A percentile compares a stretch with the other conserved stretches of the same genome.
phyloP scores from a whole-genome alignment of 2,113 vertebrate species.

The Perca schrenkii region DNA sequence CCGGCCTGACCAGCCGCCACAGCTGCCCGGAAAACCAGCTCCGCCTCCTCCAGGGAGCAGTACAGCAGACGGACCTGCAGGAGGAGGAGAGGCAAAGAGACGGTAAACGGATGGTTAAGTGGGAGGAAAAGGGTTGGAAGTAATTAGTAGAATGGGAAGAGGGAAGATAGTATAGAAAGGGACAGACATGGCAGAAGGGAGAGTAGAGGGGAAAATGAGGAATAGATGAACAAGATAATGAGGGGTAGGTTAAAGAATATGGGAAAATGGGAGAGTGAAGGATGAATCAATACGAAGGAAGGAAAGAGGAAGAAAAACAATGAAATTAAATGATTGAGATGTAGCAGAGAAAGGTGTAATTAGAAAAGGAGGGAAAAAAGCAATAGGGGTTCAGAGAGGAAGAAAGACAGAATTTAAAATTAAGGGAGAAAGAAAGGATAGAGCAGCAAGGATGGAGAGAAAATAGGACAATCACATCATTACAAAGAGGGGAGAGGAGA shows the following conservation, averaged over 20 bases:
- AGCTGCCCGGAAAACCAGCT: constrained; percentile 90
- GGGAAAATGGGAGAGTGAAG: too few species aligned
- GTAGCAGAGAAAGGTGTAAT: neutral
- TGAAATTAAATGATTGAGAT: neutral
- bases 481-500: too few species aligned
- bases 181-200: neutral
- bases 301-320: neutral
- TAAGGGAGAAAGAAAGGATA: neutral
- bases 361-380: neutral
- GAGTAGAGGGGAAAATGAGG: too few species aligned
- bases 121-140: neutral
- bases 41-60: constrained; percentile 92
- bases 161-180: neutral
- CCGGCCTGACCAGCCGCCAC: constrained; percentile 89
- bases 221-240: neutral
- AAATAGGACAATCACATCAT: too few species aligned
- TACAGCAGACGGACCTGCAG: constrained; percentile 91
- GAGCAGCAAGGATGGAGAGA: neutral
- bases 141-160: neutral
- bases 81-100: neutral
- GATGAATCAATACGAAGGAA: neutral
- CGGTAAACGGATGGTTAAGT: neutral
- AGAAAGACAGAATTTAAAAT: too few species aligned
- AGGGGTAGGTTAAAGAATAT: neutral
- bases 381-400: too few species aligned